phyloP scores from a whole-genome alignment of 2,888 invertebrate species.

The Cryptocheilus praepositus region DNA sequence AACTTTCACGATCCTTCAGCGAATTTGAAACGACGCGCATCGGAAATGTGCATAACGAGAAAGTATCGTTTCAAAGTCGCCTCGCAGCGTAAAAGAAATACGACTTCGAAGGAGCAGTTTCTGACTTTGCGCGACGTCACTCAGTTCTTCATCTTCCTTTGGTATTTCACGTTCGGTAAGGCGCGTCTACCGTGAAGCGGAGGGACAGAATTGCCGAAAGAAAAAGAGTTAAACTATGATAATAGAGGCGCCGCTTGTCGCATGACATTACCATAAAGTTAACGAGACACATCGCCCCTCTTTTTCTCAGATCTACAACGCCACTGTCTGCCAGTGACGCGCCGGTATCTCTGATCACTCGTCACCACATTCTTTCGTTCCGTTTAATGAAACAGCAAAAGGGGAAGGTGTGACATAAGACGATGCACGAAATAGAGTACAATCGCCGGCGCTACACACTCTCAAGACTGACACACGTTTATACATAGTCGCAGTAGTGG shows the following conservation, averaged over 20 bases:
- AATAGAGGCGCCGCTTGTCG: constrained; percentile 27
- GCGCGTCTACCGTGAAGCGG: constrained; percentile 4
- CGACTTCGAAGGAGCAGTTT: constrained; percentile 8
- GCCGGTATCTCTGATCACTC: no score
- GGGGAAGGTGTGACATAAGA: no score
- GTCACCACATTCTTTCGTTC: no score
- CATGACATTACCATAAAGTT: constrained; percentile 39
- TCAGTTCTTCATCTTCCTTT: not conserved
- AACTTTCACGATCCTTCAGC: constrained; percentile 51
- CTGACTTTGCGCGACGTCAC: constrained; percentile 1
- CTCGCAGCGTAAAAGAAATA: no score
- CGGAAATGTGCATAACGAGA: not conserved
- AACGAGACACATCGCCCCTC: constrained; percentile 44
- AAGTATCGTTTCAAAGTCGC: not conserved
- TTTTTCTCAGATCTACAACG: constrained; percentile 39
- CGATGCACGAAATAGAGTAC: no score
- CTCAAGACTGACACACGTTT: constrained; percentile 22
- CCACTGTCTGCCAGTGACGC: constrained; percentile 7
- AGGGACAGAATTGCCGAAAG: constrained; percentile 21
- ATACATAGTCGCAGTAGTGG: constrained; percentile 22
- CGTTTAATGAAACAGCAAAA: no score
- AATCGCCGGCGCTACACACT: no score
- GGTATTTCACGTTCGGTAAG: constrained; percentile 2
- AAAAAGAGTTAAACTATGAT: constrained; percentile 18
- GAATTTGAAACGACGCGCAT: not conserved